Base-by-base conservation (phyloP, 2,888 invertebrate species). In the Drosophila acutilabella region DNA sequence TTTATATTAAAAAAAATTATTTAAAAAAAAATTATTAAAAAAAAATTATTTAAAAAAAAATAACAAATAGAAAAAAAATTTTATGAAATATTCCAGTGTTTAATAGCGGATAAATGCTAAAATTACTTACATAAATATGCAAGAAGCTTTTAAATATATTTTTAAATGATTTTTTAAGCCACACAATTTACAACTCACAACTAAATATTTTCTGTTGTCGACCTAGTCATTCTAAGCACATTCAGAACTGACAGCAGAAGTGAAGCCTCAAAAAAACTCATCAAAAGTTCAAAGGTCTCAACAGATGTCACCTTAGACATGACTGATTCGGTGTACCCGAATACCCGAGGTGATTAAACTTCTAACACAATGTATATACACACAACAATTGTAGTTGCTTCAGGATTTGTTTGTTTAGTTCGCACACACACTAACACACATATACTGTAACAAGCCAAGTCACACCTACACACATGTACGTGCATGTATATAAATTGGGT, bases 351-450 rank as follows among this genome's bases (percentile, higher is more conserved):
- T 56, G 54, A n/a, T 42, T 36, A 20, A 44, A 20, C 33, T 20
- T 11, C 36, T 36, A 44, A 56, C 44, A n/a, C 54, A 36, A 56
- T 36, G 36, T 50, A 10, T 53, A 53, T 53, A 44, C 33, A 20
- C 11, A 44, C 20, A 56, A 78, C 65, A 77, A 80, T 71, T 50
- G 67, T 36, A 74, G 80, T 80, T 80, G 71, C 70, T 68, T 72
- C 81, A 54, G 26, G 11, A 47, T 45, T 40, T 81, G 76, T 76
- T 70, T 73, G 59, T 41, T 45, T 57, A 51, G 61, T 51, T 62
- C 38, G 16, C 53, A 18, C n/a, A 44, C 13, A 41, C 38, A 56
- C 13, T 8, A 8, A 30, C 8, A 7, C 30, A 30, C 8, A 8
- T n/a, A n/a, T n/a, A n/a, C 23, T 2, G 2, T 10, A 10, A 26